Percentiles rank a stretch among this genome's conserved stretches.
Conservation (phyloP, 2,888 invertebrate species). For the Crematogaster levior region DNA sequence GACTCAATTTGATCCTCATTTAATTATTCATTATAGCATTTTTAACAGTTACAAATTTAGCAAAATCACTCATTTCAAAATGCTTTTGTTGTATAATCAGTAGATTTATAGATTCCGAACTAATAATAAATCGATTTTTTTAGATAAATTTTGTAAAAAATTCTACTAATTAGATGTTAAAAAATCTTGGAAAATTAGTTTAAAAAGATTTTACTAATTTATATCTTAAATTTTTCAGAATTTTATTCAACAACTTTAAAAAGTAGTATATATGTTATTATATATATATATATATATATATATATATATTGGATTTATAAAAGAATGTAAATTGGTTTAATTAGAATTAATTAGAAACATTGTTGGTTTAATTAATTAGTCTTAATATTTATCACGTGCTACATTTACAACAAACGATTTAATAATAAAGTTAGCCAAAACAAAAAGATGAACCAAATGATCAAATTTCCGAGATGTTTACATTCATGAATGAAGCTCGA, state of each 20-base stretch:
- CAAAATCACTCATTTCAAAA: neutral
- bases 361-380: too few relatives aligned
- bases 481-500: slow-evolving; percentile 14
- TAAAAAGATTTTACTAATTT: neutral
- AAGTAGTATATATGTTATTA: too few relatives aligned
- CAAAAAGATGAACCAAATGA: neutral
- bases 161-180: neutral
- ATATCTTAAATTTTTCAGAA: neutral
- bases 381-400: neutral
- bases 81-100: too few relatives aligned
- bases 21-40: neutral
- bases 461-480: neutral
- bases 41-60: neutral
- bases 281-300: too few relatives aligned
- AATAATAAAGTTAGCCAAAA: neutral
- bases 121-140: neutral
- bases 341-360: too few relatives aligned
- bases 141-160: neutral
- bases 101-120: neutral
- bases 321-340: neutral
- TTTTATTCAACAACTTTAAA: neutral
- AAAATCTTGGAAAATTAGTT: neutral
- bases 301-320: neutral
- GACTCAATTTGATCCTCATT: neutral
- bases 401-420: neutral